Base-by-base conservation (phyloP, 2,888 invertebrate species). In the Microctonus aethiopoides region DNA sequence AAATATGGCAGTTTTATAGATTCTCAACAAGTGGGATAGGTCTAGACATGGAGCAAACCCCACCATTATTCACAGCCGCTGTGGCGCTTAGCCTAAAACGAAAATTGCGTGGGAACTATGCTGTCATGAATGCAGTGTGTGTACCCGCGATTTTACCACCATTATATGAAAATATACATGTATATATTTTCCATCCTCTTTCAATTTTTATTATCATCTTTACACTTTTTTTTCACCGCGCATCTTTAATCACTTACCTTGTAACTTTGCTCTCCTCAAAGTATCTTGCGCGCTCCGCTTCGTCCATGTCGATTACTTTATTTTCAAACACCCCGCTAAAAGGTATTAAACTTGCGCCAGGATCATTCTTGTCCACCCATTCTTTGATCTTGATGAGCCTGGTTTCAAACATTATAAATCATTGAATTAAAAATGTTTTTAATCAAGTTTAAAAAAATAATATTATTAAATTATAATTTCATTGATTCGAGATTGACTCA, bases 361-460 rank as follows among this genome's bases (percentile, higher is more conserved):
- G 94, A 85, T 99, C 99, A 84, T 98, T 93, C 84, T 94, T 94
- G 87, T 99, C 98, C 77, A 99, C 95, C 98, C 98, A 99, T 86
- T 98, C 98, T 87, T 99, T 99, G 81, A 99, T 95, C 89, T 98
- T 98, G 61, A 93, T 90, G 82, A 98, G 89, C 96, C 96, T 96
- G 83, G 46, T 75, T 1, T 26, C 34, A 72, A 56, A 59, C 41
- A 67, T n/a, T n/a, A n/a, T n/a, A 34, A 36, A 60, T 52, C 34
- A 32, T 16, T 29, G 6, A 9, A 26, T 62, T n/a, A 16, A n/a
- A 10, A n/a, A 46, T 3, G n/a, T n/a, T n/a, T n/a, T n/a, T n/a
- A n/a, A n/a, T n/a, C n/a, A n/a, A n/a, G n/a, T n/a, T n/a, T n/a
- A n/a, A n/a, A n/a, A n/a, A n/a, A n/a, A n/a, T n/a, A n/a, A n/a